Base-by-base conservation (phyloP, 2,888 invertebrate genomes). In the Nesidiocoris tenuis region DNA sequence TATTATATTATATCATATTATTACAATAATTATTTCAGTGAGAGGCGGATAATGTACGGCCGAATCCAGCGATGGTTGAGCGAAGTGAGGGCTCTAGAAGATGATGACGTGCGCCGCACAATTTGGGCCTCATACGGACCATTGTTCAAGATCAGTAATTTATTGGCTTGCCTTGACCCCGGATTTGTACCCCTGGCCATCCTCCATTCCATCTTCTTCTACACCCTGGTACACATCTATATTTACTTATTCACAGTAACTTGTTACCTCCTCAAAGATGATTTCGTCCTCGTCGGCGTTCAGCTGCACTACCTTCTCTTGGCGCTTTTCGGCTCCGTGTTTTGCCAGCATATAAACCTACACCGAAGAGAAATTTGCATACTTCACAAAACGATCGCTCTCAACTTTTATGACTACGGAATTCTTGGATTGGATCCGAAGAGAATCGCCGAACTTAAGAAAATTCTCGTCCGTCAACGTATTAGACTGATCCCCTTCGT, bases 281-380 rank as follows among this genome's bases (percentile, higher is more conserved):
- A 72, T 54, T 72, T 72, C 17, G 72, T 72, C 1, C 21, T 72
- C 25, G 61, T 63, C 21, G 54, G 72, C 19, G 72, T 72, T n/a
- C 72, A 72, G 18, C 39, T 72, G 16, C 72, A 72, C 16, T 72
- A 72, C 22, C 54, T 72, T 17, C 72, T 72, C 7, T 61, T 72
- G 1, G 72, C 72, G 17, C 9, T 72, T 5, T 61, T 72, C 22
- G 72, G 72, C 12, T 9, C 63, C 16, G 39, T 39, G 16, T 72
- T 72, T 25, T 17, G n/a, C 1, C n/a, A 39, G 3, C 63, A 61
- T 61, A 5, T 72, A n/a, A 39, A 61, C 54, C 16, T 7, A 5
- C 9, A 7, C 3, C 2, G 72, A 21, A 17, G 16, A 1, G 22
- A 17, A 12, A 2, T 72, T 16, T 21, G 19, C 18, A 2, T 21